These are phyloP conservation scores for Potamarius usumacintae DNA, from an alignment of 2,113 vertebrate genomes.

Conservation along the genomic window DNA sequence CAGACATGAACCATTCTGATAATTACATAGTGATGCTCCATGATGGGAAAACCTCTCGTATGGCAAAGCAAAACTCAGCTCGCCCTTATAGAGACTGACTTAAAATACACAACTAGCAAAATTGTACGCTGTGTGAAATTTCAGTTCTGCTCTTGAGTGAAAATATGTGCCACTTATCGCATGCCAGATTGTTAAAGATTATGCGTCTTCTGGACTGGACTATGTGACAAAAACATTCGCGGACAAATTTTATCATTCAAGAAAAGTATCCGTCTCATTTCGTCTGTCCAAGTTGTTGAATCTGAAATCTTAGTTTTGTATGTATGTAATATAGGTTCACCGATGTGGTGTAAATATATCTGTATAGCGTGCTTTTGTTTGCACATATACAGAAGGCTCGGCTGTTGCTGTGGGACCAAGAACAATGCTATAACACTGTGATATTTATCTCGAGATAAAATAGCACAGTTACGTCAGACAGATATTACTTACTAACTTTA, in stretches of 20 bases:
- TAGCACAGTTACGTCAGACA: conserved; percentile 42
- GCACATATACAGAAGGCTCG: conserved; percentile 45
- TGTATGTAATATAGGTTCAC: conserved; percentile 52
- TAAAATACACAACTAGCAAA: background rate
- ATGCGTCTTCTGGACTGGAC: background rate
- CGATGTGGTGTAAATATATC: conserved; percentile 42
- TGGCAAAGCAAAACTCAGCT: conserved; percentile 7
- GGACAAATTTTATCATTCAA: background rate
- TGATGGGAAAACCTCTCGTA: conserved; percentile 18
- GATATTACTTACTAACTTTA: conserved; percentile 12
- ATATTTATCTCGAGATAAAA: conserved; percentile 42
- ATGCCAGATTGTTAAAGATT: background rate
- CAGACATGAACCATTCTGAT: conserved; percentile 26
- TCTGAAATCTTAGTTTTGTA: conserved; percentile 43
- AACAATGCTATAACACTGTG: conserved; percentile 51
- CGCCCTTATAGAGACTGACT: background rate
- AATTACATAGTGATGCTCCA: conserved; percentile 26
- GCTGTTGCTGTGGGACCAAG: conserved; percentile 55
- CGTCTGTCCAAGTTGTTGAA: conserved; percentile 12
- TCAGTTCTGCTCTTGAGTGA: background rate
- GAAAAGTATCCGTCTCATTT: background rate
- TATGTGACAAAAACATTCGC: background rate
- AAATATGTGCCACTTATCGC: background rate
- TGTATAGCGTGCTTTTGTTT: conserved; percentile 35
- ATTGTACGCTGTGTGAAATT: background rate